Evolutionary conservation across 2,113 vertebrate species (phyloP), one percentile per base, ranked within the genome.

Genomic region (Chaenogobius annularis): DNA sequence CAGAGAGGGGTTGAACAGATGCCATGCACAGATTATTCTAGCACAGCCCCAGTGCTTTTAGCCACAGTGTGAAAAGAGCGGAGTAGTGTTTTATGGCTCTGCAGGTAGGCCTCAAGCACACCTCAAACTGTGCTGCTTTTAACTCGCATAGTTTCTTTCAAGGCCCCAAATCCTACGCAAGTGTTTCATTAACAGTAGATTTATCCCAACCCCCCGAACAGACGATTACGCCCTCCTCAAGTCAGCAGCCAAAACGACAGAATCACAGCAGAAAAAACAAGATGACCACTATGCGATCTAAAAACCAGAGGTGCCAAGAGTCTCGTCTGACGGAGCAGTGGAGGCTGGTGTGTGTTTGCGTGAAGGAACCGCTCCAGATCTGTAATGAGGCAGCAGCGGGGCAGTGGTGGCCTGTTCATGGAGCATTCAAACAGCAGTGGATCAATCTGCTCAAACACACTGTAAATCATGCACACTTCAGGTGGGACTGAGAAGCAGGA

Each of bases 381-480:
- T 84, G 50, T 91, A 91, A 93, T 91, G 83, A 88, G 89, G 78
- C 72, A 84, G 71, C 61, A 75, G 79, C 73, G 77, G 80, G 56
- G 83, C 77, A 79, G 69, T 72, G 76, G 84, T 47, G 20, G 83
- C 62, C 72, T 74, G 75, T 72, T 76, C 63, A 31, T 35, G 4
- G 72, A 65, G 55, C 17, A 77, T 86, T 88, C 82, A 83, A 85
- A 88, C 81, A 79, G 88, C 85, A 69, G 85, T 84, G 86, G 89
- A 94, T 94, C 87, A 88, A 86, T 91, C 88, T 80, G 65, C 67
- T 86, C 82, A 80, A 84, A 85, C 92, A 94, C 90, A 26, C 91
- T 74, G 89, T 94, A 94, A 94, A 94, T 94, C 92, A 88, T 73
- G 67, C 84, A 89, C 87, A 90, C 89, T 81, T 89, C 73, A 82